phyloP scores from a whole-genome alignment of 2,888 invertebrate genomes.

The Lasiommata megera region DNA sequence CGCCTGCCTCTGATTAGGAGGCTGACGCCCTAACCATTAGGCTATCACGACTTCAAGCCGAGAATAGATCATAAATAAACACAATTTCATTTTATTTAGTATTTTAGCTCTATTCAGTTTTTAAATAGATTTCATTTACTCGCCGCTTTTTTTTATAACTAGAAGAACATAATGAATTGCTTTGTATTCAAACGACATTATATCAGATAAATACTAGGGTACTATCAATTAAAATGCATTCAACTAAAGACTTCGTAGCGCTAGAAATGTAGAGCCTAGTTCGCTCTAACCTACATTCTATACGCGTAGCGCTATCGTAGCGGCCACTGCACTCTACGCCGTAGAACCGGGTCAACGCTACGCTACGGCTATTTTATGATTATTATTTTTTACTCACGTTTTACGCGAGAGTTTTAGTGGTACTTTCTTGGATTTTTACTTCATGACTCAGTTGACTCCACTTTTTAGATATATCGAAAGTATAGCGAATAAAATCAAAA shows the following conservation, averaged over 20 bases:
- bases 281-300: slow-evolving; percentile 38
- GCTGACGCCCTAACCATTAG: too few species aligned
- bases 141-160: neutral
- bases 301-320: slow-evolving; percentile 48
- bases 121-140: neutral
- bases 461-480: neutral
- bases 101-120: too few species aligned
- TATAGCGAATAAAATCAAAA: neutral
- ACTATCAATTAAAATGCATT: neutral
- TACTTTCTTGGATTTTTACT: slow-evolving; percentile 7
- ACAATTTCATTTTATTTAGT: too few species aligned
- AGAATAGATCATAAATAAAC: too few species aligned
- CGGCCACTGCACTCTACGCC: slow-evolving; percentile 71
- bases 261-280: slow-evolving; percentile 32
- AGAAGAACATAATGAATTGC: neutral
- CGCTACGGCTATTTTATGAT: slow-evolving; percentile 37
- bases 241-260: slow-evolving; percentile 10
- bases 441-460: neutral
- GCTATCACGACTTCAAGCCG: too few species aligned
- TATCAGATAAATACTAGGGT: neutral
- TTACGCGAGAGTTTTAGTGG: slow-evolving; percentile 14
- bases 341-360: slow-evolving; percentile 67
- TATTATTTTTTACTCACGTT: slow-evolving; percentile 27
- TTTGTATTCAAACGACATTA: neutral
- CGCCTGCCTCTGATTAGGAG: too few species aligned